These are phyloP conservation scores for Plutomurus gul DNA, from an alignment of 1,140 invertebrate genomes.

Conservation along the genomic window DNA sequence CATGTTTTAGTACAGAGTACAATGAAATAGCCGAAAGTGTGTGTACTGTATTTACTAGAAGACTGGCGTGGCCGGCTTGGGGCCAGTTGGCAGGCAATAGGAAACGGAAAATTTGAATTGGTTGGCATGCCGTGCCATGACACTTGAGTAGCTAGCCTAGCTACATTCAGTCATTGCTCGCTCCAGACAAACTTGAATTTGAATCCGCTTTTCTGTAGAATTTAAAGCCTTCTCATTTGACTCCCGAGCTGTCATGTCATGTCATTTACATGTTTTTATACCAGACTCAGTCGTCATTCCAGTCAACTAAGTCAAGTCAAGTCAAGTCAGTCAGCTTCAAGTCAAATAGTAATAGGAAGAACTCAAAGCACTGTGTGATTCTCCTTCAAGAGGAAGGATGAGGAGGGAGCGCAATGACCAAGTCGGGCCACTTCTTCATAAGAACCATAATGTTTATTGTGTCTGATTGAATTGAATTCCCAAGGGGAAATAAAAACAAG, in stretches of 20 bases:
- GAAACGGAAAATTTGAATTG: too few relatives aligned
- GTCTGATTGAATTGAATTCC: too few relatives aligned
- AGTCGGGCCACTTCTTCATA: too few relatives aligned
- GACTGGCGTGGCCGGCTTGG: background rate
- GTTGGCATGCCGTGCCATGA: background rate
- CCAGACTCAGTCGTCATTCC: background rate
- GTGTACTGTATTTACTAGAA: background rate
- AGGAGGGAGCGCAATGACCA: too few relatives aligned
- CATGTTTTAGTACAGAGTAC: too few relatives aligned
- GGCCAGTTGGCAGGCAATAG: background rate
- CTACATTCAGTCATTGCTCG: background rate
- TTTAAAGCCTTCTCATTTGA: constrained; percentile 19
- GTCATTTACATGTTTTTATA: constrained; percentile 17
- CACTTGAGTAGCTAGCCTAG: background rate
- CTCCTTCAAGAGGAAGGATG: too few relatives aligned
- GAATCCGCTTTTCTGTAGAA: constrained; percentile 16
- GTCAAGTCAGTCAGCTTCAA: background rate
- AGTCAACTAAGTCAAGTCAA: background rate
- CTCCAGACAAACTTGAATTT: background rate
- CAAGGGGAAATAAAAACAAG: too few relatives aligned
- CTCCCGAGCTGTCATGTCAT: constrained; percentile 18
- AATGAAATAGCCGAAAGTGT: background rate
- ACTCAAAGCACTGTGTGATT: background rate
- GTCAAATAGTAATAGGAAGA: background rate
- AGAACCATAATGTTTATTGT: too few relatives aligned